Evolutionary conservation across 1,140 invertebrate genomes (phyloP).

Genomic region (Atta cephalotes): DNA sequence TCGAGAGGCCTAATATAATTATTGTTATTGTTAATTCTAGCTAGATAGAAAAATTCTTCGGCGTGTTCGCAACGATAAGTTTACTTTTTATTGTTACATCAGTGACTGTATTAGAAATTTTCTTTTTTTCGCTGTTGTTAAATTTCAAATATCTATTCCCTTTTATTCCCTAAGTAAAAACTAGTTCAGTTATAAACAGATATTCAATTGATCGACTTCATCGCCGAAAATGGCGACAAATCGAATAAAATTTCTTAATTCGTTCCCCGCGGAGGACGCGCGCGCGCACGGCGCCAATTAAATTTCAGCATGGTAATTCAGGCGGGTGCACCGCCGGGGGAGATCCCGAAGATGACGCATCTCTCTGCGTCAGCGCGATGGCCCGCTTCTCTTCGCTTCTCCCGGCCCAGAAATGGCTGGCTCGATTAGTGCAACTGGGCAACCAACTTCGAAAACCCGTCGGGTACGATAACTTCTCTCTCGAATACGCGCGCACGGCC

Average conservation of each 20-base stretch:
- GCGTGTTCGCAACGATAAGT: too few species aligned
- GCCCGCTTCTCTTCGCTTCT: slow-evolving; percentile 24
- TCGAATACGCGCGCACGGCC: slow-evolving; percentile 9
- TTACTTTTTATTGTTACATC: too few species aligned
- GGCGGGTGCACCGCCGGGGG: slow-evolving; percentile 30
- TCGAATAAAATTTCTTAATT: slow-evolving; percentile 68
- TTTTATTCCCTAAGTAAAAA: too few species aligned
- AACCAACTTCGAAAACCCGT: slow-evolving; percentile 67
- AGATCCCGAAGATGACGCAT: slow-evolving; percentile 57
- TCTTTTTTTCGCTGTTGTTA: too few species aligned
- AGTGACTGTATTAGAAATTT: too few species aligned
- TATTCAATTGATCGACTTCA: neutral
- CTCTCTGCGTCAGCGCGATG: slow-evolving; percentile 41
- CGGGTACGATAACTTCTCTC: slow-evolving; percentile 60
- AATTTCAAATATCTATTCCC: too few species aligned
- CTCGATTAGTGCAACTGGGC: slow-evolving; percentile 70
- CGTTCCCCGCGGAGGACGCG: neutral
- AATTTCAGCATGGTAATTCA: slow-evolving; percentile 73
- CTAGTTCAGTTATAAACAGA: neutral
- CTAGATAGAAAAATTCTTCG: neutral
- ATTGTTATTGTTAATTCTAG: too few species aligned
- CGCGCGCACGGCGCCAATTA: slow-evolving; percentile 64
- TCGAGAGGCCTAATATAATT: too few species aligned
- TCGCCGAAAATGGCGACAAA: slow-evolving; percentile 53
- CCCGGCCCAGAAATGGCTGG: slow-evolving; percentile 59